phyloP scores from a whole-genome alignment of 2,797 vertebrate species.

The Onychomys torridus region DNA sequence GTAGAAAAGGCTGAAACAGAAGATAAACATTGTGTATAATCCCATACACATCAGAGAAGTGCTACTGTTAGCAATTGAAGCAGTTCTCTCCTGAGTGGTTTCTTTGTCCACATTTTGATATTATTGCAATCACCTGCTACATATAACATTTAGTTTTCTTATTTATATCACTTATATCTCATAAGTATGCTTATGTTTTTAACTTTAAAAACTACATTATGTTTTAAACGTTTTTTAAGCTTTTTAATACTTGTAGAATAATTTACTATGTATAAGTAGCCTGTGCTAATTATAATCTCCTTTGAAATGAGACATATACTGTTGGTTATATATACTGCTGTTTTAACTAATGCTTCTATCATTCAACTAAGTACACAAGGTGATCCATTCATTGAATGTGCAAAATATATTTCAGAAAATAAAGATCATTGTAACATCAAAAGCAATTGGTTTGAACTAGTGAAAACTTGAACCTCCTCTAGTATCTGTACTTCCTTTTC shows the following conservation, averaged over 20 bases:
- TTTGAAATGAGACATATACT: neutral
- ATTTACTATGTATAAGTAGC: neutral
- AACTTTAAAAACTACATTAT: neutral
- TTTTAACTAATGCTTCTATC: slow-evolving; percentile 20
- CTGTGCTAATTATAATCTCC: slow-evolving; percentile 26
- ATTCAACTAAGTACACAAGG: neutral
- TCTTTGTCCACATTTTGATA: slow-evolving; percentile 56
- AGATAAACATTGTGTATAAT: slow-evolving; percentile 18
- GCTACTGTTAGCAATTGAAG: slow-evolving; percentile 19
- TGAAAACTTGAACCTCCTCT: neutral
- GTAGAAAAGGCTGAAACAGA: slow-evolving; percentile 33
- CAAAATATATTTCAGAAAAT: slow-evolving; percentile 51
- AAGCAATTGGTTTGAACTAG: neutral
- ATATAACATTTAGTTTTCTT: neutral
- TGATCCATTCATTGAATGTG: neutral
- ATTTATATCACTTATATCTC: slow-evolving; percentile 3
- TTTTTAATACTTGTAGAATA: slow-evolving; percentile 39
- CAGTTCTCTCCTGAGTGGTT: neutral
- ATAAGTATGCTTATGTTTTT: neutral
- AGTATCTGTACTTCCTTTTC: neutral
- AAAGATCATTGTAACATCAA: neutral
- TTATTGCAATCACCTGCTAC: slow-evolving; percentile 9
- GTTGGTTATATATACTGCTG: neutral
- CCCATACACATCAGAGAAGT: neutral
- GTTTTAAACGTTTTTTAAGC: neutral